These are phyloP conservation scores for Papilio demoleus DNA, from an alignment of 2,888 invertebrate genomes.

Conservation along the genomic window DNA sequence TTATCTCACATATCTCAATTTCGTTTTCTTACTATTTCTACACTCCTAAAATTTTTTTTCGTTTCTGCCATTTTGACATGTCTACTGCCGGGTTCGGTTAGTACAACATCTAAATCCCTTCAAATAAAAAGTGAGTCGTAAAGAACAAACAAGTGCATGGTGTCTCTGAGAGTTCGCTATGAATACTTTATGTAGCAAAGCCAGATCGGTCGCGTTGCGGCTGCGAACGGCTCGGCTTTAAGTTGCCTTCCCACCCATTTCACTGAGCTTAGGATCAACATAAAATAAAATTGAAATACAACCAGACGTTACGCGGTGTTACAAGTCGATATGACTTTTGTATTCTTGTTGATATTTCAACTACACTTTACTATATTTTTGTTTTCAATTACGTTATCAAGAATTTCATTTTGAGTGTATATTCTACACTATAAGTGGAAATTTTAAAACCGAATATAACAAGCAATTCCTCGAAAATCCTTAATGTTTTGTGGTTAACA, in stretches of 20 bases:
- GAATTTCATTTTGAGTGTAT: too few species aligned
- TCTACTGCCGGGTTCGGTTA: not conserved
- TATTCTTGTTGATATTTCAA: not conserved
- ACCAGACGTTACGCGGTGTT: slow-evolving; percentile 34
- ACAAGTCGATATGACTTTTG: slow-evolving; percentile 1
- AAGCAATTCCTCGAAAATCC: too few species aligned
- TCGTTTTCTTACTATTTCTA: too few species aligned
- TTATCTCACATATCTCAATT: too few species aligned
- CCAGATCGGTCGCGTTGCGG: slow-evolving; percentile 53
- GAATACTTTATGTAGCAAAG: slow-evolving; percentile 64
- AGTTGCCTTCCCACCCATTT: slow-evolving; percentile 50
- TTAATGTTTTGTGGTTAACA: too few species aligned
- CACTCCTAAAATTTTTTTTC: too few species aligned
- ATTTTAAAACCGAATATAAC: too few species aligned
- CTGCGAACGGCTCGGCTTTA: slow-evolving; percentile 45
- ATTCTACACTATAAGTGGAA: too few species aligned
- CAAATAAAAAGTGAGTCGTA: slow-evolving; percentile 47
- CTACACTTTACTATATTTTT: not conserved
- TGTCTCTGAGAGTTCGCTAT: slow-evolving; percentile 67
- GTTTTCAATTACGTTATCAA: too few species aligned
- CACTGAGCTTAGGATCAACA: slow-evolving; percentile 46
- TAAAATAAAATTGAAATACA: slow-evolving; percentile 53
- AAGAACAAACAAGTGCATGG: slow-evolving; percentile 59
- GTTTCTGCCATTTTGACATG: not conserved
- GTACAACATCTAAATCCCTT: slow-evolving; percentile 9